Conservation (phyloP, 2,888 invertebrate species). For the Tricholauxania praeusta region DNA sequence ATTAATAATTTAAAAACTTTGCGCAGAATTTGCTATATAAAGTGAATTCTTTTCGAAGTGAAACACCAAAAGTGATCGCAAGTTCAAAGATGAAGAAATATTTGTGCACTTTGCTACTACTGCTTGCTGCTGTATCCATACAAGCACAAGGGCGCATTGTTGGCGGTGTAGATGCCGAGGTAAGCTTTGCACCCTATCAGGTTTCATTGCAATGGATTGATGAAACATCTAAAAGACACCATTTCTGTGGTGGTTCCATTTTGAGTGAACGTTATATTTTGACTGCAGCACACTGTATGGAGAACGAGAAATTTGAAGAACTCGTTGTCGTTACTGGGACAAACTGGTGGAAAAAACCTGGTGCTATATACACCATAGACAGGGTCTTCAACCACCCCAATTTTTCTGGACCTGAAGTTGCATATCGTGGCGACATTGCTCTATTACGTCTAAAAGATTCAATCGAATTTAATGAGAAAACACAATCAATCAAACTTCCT, state of each 20-base stretch:
- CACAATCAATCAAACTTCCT: constrained; percentile 72
- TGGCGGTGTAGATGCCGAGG: no score
- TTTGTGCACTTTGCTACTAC: no score
- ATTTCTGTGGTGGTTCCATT: constrained; percentile 59
- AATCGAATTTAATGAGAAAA: constrained; percentile 69
- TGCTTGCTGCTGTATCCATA: no score
- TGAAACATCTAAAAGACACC: constrained; percentile 26
- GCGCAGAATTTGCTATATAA: no score
- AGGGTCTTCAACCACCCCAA: constrained; percentile 56
- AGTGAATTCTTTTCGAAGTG: no score
- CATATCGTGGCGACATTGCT: constrained; percentile 74
- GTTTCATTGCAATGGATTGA: constrained; percentile 58
- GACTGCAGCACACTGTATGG: constrained; percentile 55
- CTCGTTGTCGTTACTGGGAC: constrained; percentile 57
- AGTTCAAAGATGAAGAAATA: no score
- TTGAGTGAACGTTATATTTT: no score
- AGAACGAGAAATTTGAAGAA: constrained; percentile 44
- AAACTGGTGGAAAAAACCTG: constrained; percentile 50
- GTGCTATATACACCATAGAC: constrained; percentile 51
- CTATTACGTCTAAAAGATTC: constrained; percentile 72
- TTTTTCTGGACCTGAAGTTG: constrained; percentile 57
- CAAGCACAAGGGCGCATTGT: no score
- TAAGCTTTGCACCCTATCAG: constrained; percentile 52
- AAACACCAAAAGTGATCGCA: no score
- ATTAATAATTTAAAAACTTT: no score